phyloP scores from a whole-genome alignment of 1,140 invertebrate genomes.

The Globodera rostochiensis region DNA sequence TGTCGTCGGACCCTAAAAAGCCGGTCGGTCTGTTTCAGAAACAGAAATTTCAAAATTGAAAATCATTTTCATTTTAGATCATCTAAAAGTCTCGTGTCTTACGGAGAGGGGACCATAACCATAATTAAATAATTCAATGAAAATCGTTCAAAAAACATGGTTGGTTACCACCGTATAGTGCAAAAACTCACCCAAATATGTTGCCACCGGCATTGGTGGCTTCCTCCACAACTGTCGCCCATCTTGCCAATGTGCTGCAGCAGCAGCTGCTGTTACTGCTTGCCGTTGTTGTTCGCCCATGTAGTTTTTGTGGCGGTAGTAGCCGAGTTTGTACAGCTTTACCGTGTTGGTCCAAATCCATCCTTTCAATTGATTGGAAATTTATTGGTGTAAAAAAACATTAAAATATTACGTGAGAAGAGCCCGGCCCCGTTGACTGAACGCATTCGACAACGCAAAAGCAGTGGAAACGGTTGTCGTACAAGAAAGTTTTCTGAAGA shows the following conservation, averaged over 20 bases:
- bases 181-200: neutral
- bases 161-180: no score
- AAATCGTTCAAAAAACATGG: no score
- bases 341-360: slow-evolving; percentile 11
- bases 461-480: neutral
- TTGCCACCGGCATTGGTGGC: neutral
- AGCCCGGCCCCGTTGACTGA: slow-evolving; percentile 1
- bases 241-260: no score
- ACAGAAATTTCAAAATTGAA: no score
- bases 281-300: neutral
- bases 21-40: no score
- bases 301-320: neutral
- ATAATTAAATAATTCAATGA: no score
- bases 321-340: neutral
- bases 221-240: neutral
- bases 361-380: neutral
- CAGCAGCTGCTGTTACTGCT: no score
- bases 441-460: slow-evolving; percentile 4
- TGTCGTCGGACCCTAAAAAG: no score
- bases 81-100: no score
- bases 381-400: neutral
- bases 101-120: no score
- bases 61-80: no score
- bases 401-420: neutral
- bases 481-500: slow-evolving; percentile 8